These are phyloP conservation scores for Hemibagrus guttatus DNA, from an alignment of 2,797 vertebrate genomes.

Conservation along the genomic window DNA sequence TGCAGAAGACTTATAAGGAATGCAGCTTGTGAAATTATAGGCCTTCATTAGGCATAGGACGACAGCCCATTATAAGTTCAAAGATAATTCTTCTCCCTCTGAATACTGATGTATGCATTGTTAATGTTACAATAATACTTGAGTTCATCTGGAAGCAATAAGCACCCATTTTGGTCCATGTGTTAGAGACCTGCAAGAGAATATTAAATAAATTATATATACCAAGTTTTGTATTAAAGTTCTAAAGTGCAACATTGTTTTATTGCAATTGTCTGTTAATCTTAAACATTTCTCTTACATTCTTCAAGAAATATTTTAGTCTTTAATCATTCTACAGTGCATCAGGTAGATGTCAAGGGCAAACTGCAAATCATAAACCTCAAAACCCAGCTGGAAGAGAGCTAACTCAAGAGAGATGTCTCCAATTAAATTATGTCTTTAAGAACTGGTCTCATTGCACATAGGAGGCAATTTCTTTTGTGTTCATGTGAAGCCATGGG, in stretches of 20 bases:
- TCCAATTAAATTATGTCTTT: slow-evolving; percentile 68
- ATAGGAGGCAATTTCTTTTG: slow-evolving; percentile 60
- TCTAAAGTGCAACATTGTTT: background rate
- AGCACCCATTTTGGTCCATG: background rate
- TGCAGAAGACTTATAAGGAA: background rate
- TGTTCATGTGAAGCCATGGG: slow-evolving; percentile 61
- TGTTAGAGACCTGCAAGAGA: background rate
- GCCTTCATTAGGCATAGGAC: background rate
- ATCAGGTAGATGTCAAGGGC: slow-evolving; percentile 66
- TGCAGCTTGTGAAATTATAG: background rate
- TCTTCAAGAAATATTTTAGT: slow-evolving; percentile 21
- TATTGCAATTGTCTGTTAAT: background rate
- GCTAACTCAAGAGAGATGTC: slow-evolving; percentile 58
- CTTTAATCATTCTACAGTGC: slow-evolving; percentile 55
- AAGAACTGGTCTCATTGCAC: slow-evolving; percentile 65
- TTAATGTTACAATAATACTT: background rate
- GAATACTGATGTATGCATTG: background rate
- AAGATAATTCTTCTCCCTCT: background rate
- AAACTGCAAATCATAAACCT: slow-evolving; percentile 58
- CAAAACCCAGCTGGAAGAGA: slow-evolving; percentile 59
- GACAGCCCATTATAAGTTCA: background rate
- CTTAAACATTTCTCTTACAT: slow-evolving; percentile 22
- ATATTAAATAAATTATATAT: background rate
- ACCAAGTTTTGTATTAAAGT: background rate
- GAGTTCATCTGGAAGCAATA: background rate